These are phyloP conservation scores for Masnerella sp. DNA, from an alignment of 2,888 invertebrate genomes.

Conservation along the genomic window DNA sequence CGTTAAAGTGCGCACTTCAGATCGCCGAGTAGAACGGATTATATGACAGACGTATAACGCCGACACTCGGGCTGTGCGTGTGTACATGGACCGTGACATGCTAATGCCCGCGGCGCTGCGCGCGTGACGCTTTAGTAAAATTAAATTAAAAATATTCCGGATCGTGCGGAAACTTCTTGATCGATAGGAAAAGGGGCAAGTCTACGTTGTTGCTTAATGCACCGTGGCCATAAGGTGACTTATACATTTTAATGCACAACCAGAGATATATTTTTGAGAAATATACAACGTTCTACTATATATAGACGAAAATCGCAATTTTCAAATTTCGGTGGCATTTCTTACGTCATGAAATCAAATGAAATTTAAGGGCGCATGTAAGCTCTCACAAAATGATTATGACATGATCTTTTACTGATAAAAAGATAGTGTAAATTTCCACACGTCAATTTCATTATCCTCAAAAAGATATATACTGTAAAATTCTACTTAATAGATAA, in stretches of 20 bases:
- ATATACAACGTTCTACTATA: no score
- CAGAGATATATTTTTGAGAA: conserved; percentile 20
- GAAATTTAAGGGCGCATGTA: no score
- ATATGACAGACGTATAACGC: conserved; percentile 49
- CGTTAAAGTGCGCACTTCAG: conserved; percentile 46
- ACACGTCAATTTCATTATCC: no score
- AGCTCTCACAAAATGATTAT: no score
- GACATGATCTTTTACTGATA: no score
- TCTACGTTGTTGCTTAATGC: conserved; percentile 49
- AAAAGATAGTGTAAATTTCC: no score
- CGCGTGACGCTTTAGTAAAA: conserved; percentile 63
- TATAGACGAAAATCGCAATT: no score
- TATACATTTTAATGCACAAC: conserved; percentile 41
- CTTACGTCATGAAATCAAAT: no score
- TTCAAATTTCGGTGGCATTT: no score
- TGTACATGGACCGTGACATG: conserved; percentile 64
- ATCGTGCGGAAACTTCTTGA: conserved; percentile 45
- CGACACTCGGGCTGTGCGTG: conserved; percentile 31
- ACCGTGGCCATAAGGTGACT: conserved; percentile 29
- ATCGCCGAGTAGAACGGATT: conserved; percentile 50
- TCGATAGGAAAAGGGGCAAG: conserved; percentile 38
- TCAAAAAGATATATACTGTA: no score
- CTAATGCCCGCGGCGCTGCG: conserved; percentile 67
- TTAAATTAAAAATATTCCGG: conserved; percentile 53
- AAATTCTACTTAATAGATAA: no score